Base-by-base conservation (phyloP, 2,113 vertebrate genomes). In the Antechinus flavipes region DNA sequence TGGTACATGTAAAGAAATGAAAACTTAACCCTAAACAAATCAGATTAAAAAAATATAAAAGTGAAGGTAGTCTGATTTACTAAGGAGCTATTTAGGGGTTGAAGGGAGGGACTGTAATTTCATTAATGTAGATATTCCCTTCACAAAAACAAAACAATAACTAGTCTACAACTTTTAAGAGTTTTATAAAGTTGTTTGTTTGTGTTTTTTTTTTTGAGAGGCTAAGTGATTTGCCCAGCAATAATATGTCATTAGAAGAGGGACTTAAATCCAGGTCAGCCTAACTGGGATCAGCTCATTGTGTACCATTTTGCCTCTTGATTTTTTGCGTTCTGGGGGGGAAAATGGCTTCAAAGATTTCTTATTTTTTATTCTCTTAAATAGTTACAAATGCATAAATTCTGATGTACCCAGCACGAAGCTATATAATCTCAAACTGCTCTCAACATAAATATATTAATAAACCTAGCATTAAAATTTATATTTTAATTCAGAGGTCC, bases 331-430 rank as follows among this genome's bases (percentile, higher is more conserved):
- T 30, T 61, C 27, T 61, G 27, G 58, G 27, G 12, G 11, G 6
- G 8, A 14, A 30, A 61, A 61, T 11, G 56, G 11, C 58, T 61
- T 61, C 27, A 61, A 61, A 61, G 58, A 61, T 30, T 56, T 55
- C 54, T 58, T 30, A 61, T 61, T 30, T 61, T 61, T 61, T 61
- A 61, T 61, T 61, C 27, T 61, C 58, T 30, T 61, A 61, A 61
- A 61, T 2, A 3, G 58, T 30, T 61, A 61, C 58, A 61, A 8
- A 30, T 61, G 27, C 12, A 11, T 30, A 93, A 50, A 30, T 61
- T 94, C 7, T 30, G 54, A 90, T 25, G 94, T 93, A 54, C 96
- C 54, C n/a, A 92, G 97, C 95, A 1, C 91, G 16, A 94, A 96
- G 93, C 95, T 92, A 35, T 93, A 94, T 94, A 49, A 91, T 10